Conservation (phyloP, 37 sponge, comb jelly and placozoan species). For the Bolinopsis microptera region DNA sequence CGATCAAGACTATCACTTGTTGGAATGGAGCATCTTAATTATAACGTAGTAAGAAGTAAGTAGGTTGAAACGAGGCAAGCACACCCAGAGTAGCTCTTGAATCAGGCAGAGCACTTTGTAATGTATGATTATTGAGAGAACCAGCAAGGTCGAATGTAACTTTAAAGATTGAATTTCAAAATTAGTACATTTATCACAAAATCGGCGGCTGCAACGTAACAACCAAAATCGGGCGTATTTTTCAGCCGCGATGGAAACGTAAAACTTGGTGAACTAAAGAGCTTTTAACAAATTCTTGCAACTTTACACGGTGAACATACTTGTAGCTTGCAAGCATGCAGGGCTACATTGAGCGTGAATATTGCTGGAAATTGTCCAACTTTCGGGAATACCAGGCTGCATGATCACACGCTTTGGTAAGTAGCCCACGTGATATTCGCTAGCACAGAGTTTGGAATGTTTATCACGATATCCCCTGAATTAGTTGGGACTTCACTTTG, state of each 20-base stretch:
- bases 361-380: neutral
- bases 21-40: too few relatives aligned
- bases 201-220: neutral
- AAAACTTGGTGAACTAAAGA: neutral
- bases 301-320: neutral
- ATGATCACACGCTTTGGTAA: neutral
- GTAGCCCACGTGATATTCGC: neutral
- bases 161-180: neutral
- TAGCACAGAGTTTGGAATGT: neutral
- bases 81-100: too few relatives aligned
- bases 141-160: too few relatives aligned
- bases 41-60: too few relatives aligned
- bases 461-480: too few relatives aligned
- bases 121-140: too few relatives aligned
- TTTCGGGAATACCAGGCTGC: neutral
- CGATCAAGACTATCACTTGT: too few relatives aligned
- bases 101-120: too few relatives aligned
- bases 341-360: neutral
- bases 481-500: too few relatives aligned
- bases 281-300: neutral
- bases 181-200: neutral
- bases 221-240: neutral
- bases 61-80: too few relatives aligned
- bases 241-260: neutral
- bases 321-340: neutral